Evolutionary conservation across 2,113 vertebrate genomes (phyloP).

Genomic region (Nothobranchius kuhntae): DNA sequence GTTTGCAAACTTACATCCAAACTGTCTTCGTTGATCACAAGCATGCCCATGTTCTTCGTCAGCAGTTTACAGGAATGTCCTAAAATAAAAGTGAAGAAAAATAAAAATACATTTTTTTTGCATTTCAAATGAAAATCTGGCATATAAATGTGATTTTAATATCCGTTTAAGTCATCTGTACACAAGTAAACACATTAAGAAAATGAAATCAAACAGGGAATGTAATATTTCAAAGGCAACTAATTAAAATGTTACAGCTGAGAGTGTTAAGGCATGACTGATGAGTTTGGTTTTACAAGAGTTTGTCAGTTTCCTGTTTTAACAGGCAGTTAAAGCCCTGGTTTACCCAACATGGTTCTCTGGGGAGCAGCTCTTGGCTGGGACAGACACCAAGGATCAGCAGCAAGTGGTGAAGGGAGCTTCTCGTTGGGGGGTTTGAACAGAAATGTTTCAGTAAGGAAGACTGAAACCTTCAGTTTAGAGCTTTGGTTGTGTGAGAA

Average conservation of each 20-base stretch:
- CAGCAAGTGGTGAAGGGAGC: constrained; percentile 53
- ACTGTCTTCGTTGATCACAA: constrained; percentile 95
- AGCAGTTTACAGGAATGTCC: constrained; percentile 97
- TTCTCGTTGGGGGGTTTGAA: constrained; percentile 39
- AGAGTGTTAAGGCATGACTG: constrained; percentile 67
- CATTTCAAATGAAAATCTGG: neutral
- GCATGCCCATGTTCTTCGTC: constrained; percentile 96
- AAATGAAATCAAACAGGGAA: neutral
- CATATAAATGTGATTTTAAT: too few relatives aligned
- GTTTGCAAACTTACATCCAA: constrained; percentile 85
- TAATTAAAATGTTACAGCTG: constrained; percentile 61
- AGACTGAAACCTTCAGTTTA: constrained; percentile 47
- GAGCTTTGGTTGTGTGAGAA: constrained; percentile 32
- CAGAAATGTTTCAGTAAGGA: neutral
- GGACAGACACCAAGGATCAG: constrained; percentile 64
- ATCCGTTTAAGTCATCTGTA: neutral
- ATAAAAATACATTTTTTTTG: neutral
- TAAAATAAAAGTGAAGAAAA: constrained; percentile 62
- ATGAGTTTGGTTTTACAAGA: constrained; percentile 70
- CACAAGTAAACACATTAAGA: constrained; percentile 1
- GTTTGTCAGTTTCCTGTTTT: constrained; percentile 72
- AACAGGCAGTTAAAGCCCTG: constrained; percentile 37
- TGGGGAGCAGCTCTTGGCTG: constrained; percentile 56
- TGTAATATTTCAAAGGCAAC: constrained; percentile 16
- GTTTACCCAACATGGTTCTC: constrained; percentile 65